These are phyloP conservation scores for Keiferia lycopersicella DNA, from an alignment of 2,888 invertebrate species.

Conservation along the genomic window DNA sequence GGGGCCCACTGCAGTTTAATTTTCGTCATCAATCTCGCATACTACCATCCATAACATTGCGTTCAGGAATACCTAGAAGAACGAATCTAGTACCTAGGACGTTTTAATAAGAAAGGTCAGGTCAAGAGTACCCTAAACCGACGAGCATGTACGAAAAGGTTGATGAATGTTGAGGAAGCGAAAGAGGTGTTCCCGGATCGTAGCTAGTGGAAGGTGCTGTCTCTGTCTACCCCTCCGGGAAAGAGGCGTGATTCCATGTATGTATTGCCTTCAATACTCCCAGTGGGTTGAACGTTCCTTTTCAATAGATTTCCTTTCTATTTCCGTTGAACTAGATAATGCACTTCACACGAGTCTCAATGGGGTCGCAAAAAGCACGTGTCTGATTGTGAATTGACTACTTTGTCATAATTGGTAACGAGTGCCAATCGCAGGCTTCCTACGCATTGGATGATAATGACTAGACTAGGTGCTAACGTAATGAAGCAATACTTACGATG, in stretches of 20 bases:
- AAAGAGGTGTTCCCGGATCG: too few relatives aligned
- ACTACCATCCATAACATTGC: not conserved
- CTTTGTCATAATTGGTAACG: slow-evolving; percentile 25
- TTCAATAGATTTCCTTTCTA: not conserved
- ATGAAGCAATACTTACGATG: not conserved
- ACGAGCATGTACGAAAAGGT: too few relatives aligned
- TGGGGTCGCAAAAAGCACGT: slow-evolving; percentile 8
- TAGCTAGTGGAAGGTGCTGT: too few relatives aligned
- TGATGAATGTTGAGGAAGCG: too few relatives aligned
- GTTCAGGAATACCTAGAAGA: too few relatives aligned
- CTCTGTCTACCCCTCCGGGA: too few relatives aligned
- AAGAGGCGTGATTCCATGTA: too few relatives aligned
- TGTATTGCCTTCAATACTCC: not conserved
- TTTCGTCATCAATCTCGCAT: slow-evolving; percentile 22
- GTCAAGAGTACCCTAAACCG: too few relatives aligned
- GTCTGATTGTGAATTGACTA: slow-evolving; percentile 1
- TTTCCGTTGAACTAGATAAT: slow-evolving; percentile 1
- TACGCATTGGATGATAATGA: slow-evolving; percentile 14
- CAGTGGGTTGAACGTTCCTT: not conserved
- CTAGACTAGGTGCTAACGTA: not conserved
- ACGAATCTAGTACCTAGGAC: too few relatives aligned
- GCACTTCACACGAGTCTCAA: slow-evolving; percentile 9
- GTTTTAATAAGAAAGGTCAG: too few relatives aligned
- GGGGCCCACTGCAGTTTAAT: slow-evolving; percentile 16
- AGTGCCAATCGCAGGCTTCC: slow-evolving; percentile 15